Conservation (phyloP, 2,113 vertebrate genomes). For the Bufo gargarizans region DNA sequence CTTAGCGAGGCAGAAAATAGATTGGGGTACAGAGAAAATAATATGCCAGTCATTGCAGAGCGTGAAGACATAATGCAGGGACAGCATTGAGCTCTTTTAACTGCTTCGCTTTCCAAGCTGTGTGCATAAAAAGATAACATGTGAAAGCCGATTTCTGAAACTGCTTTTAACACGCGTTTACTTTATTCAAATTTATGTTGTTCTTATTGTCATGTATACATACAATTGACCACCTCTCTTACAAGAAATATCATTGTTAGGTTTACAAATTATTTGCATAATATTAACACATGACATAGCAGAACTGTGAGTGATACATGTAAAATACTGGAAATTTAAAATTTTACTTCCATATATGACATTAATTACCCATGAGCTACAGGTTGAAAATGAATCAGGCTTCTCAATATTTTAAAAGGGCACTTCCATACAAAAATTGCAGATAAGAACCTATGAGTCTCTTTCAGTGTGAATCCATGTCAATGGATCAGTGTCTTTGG, state of each 20-base stretch:
- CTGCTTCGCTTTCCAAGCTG: neutral
- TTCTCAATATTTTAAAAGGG: too few relatives aligned
- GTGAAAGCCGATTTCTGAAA: neutral
- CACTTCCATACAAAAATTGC: too few relatives aligned
- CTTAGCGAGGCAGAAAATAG: slow-evolving; percentile 88
- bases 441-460: too few relatives aligned
- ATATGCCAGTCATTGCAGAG: slow-evolving; percentile 78
- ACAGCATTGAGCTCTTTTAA: neutral
- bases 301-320: neutral
- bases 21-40: slow-evolving; percentile 79
- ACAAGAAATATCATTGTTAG: neutral
- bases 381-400: too few relatives aligned
- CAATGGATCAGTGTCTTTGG: too few relatives aligned
- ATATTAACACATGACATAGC: neutral
- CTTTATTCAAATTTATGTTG: neutral
- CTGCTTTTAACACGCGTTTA: neutral
- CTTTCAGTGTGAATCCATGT: too few relatives aligned
- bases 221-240: neutral
- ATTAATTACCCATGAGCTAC: too few relatives aligned
- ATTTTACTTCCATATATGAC: neutral
- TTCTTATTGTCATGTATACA: neutral
- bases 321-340: neutral
- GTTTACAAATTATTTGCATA: too few relatives aligned
- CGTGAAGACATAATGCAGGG: slow-evolving; percentile 58
- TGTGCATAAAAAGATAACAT: neutral